These are phyloP conservation scores for Drymodes brunneopygia DNA, from an alignment of 2,113 vertebrate species.

Conservation along the genomic window DNA sequence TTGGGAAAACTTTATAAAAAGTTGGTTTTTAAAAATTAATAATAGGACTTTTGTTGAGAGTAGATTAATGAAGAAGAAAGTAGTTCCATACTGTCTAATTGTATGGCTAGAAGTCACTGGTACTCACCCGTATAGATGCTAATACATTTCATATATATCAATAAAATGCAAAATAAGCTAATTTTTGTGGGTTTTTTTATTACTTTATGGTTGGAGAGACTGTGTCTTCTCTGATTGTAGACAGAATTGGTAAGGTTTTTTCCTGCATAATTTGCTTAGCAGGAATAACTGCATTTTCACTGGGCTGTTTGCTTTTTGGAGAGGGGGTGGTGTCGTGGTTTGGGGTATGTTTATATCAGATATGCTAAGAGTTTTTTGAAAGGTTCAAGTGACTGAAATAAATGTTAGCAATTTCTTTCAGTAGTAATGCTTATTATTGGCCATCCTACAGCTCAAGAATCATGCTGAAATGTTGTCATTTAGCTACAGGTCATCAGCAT, in stretches of 20 bases:
- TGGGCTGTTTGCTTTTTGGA: fast-evolving
- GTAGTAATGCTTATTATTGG: neutral
- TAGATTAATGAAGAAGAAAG: neutral
- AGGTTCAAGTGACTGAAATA: neutral
- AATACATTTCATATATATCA: neutral
- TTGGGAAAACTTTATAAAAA: neutral
- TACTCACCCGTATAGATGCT: neutral
- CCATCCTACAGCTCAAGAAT: neutral
- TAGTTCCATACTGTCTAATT: neutral
- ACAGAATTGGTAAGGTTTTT: neutral
- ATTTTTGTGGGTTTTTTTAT: neutral
- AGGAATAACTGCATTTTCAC: neutral
- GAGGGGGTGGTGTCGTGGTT: neutral
- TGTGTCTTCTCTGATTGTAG: neutral
- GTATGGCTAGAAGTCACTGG: neutral
- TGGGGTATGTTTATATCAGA: neutral
- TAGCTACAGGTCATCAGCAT: neutral
- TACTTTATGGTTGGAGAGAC: neutral
- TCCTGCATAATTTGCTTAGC: neutral
- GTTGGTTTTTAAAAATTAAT: neutral
- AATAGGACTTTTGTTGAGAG: neutral
- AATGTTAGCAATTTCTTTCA: neutral
- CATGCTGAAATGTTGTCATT: neutral
- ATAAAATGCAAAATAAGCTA: neutral
- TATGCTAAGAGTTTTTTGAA: neutral